Evolutionary conservation across 2,888 invertebrate genomes (phyloP), one percentile per base, ranked within the genome.

Genomic region (Nymphalis c-album): DNA sequence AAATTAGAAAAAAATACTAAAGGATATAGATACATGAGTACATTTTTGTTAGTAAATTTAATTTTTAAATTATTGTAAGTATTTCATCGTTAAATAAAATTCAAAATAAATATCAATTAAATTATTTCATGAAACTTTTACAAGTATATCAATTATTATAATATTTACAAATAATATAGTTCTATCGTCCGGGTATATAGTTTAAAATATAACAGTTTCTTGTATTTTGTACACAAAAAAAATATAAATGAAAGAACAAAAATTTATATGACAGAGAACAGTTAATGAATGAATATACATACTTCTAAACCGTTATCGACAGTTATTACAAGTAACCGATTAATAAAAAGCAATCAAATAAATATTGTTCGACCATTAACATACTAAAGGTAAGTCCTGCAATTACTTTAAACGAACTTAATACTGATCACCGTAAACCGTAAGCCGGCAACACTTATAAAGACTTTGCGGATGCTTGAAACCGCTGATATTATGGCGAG

Each of bases 401-500:
- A 64, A 64, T 22, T 57, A 61, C 48, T 64, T 67, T 67, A 70
- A 68, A 68, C 59, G 46, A 70, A 70, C 18, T 68, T 20, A 58
- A 64, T 55, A 64, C 59, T 64, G 64, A 67, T 62, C 62, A 61
- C 22, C 45, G 35, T 55, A 46, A 55, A 64, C 62, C 67, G 62
- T 62, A 57, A 66, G 46, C 22, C 45, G 55, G 40, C 59, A 55
- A 40, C 48, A 48, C 48, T 51, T 68, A 64, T 63, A 61, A 64
- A 66, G 64, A 67, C 65, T 64, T 63, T 50, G 64, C 48, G 61
- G 16, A 59, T 17, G 45, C 58, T 50, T 45, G 18, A 51, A 45
- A 69, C 68, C 65, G 61, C 53, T 61, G 18, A 50, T 61, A 67
- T 69, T 70, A 72, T 61, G 46, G 63, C 40, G 68, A 59, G 61